These are phyloP conservation scores for Atherinosoma microstoma DNA, from an alignment of 2,797 vertebrate genomes.

Conservation along the genomic window DNA sequence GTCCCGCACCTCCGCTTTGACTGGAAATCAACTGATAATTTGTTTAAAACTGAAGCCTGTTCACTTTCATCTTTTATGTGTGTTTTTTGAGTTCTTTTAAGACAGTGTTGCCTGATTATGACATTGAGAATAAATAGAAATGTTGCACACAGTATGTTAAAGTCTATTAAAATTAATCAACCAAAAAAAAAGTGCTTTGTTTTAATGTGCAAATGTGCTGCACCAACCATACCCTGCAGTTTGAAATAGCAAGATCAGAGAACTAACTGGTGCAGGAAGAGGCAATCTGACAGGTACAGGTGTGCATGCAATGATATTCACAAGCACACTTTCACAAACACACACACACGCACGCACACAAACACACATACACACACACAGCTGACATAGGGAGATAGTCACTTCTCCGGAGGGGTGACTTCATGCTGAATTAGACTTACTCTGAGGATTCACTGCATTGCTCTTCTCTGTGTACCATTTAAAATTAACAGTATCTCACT, in stretches of 20 bases:
- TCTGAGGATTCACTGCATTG: slow-evolving; percentile 49
- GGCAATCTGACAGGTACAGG: slow-evolving; percentile 35
- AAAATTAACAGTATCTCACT: slow-evolving; percentile 46
- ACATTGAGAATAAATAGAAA: slow-evolving; percentile 8
- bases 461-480: slow-evolving; percentile 43
- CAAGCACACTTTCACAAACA: slow-evolving; percentile 7
- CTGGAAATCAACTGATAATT: slow-evolving; percentile 18
- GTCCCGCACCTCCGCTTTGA: slow-evolving; percentile 26
- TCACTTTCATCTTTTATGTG: background rate
- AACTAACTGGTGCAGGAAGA: slow-evolving; percentile 39
- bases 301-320: slow-evolving; percentile 9
- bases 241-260: slow-evolving; percentile 40
- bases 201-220: slow-evolving; percentile 28
- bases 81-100: background rate
- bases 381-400: slow-evolving; percentile 55
- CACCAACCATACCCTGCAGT: slow-evolving; percentile 30
- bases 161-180: background rate
- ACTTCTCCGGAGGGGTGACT: slow-evolving; percentile 48
- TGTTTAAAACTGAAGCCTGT: background rate
- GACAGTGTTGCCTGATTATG: background rate
- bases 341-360: slow-evolving; percentile 18
- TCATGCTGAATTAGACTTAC: slow-evolving; percentile 65
- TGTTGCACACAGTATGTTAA: slow-evolving; percentile 1
- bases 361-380: slow-evolving; percentile 20
- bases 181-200: slow-evolving; percentile 24